Evolutionary conservation across 2,888 invertebrate species (phyloP).

Genomic region (Clanis bilineata): DNA sequence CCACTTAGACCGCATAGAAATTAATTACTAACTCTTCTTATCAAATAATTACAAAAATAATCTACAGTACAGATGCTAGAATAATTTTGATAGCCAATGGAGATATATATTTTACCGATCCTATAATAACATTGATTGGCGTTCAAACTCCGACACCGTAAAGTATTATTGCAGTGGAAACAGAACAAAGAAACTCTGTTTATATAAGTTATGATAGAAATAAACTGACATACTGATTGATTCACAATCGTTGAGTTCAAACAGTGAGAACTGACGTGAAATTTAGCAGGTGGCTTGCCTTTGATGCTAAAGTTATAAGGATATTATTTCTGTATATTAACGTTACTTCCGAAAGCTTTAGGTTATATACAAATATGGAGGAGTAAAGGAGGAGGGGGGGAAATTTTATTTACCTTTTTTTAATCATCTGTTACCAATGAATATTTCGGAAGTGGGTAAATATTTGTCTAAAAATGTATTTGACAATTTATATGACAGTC

Average conservation of each 20-base stretch:
- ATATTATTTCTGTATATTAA: not conserved
- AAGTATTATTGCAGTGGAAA: not conserved
- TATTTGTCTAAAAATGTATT: no score
- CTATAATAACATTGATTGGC: not conserved
- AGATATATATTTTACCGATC: not conserved
- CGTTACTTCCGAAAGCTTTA: no score
- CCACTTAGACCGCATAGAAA: no score
- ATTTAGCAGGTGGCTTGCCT: not conserved
- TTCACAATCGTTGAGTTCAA: not conserved
- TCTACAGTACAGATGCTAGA: not conserved
- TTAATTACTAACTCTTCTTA: no score
- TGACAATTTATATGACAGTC: no score
- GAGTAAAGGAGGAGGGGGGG: no score
- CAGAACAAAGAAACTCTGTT: not conserved
- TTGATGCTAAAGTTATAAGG: not conserved
- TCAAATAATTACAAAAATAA: no score
- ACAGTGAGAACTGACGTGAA: not conserved
- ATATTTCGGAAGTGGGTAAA: no score
- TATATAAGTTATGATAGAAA: constrained; percentile 6
- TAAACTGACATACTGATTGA: not conserved
- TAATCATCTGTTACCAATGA: no score
- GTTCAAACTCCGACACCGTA: not conserved
- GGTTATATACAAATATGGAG: no score
- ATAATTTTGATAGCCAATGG: not conserved
- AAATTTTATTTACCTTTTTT: no score